phyloP scores from a whole-genome alignment of 64 coral and sea anemone species.

The Pocillopora verrucosa region DNA sequence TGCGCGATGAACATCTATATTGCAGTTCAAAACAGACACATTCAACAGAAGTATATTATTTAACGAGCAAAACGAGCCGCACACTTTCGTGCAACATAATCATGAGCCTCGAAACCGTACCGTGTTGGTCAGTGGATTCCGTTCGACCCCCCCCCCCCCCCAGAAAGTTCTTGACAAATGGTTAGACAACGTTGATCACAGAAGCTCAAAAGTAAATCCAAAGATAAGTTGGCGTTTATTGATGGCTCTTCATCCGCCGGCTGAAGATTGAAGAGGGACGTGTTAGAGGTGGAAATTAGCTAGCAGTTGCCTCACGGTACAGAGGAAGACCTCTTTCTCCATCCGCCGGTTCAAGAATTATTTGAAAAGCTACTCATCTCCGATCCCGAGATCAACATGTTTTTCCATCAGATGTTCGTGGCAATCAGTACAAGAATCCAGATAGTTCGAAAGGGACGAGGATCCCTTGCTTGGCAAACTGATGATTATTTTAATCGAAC shows the following conservation, averaged over 20 bases:
- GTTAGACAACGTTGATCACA: slow-evolving; percentile 25
- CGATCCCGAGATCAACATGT: no score
- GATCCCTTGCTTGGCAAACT: slow-evolving; percentile 57
- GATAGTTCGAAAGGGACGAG: slow-evolving; percentile 27
- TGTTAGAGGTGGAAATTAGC: slow-evolving; percentile 10
- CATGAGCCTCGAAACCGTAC: slow-evolving; percentile 54
- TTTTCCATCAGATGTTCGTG: no score
- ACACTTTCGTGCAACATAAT: slow-evolving; percentile 31
- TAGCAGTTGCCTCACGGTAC: not conserved
- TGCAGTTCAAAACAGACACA: not conserved
- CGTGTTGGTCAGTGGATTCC: slow-evolving; percentile 54
- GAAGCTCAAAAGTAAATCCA: slow-evolving; percentile 27
- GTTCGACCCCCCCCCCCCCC: no score
- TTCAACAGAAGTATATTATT: slow-evolving; percentile 2
- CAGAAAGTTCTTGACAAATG: slow-evolving; percentile 42
- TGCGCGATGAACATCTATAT: not conserved
- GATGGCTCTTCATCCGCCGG: slow-evolving; percentile 35
- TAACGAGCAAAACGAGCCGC: slow-evolving; percentile 21
- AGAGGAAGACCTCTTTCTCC: not conserved
- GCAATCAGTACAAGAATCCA: not conserved
- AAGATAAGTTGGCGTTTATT: not conserved
- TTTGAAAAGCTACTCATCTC: no score
- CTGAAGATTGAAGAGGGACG: slow-evolving; percentile 4
- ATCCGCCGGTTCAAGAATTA: no score
- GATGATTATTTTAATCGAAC: slow-evolving; percentile 3